Conservation (phyloP, 30 jellyfish, hydroid and myxozoan species). For the Pseudorhiza aurosa region DNA sequence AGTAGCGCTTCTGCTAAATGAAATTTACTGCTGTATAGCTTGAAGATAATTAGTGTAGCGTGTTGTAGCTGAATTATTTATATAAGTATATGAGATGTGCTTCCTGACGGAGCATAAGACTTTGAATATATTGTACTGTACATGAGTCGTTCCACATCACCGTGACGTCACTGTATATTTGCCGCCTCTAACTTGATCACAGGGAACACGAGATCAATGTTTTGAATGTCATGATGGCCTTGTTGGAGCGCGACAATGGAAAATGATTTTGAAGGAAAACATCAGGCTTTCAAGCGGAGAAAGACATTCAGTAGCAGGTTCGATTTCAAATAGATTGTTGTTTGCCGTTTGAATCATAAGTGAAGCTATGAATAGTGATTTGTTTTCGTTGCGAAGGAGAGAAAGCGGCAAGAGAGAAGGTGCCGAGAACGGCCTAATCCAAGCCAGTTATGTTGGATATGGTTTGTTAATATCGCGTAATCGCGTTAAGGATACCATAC, state of each 20-base stretch:
- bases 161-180: conserved; percentile 20
- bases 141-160: not conserved
- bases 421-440: not conserved
- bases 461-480: not conserved
- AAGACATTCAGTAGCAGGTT: conserved; percentile 71
- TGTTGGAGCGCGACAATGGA: conserved; percentile 26
- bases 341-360: too few species aligned
- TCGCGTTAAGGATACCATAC: not conserved
- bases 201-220: conserved; percentile 10
- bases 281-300: conserved; percentile 47
- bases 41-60: too few species aligned
- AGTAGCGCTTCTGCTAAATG: too few species aligned
- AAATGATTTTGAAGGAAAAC: conserved; percentile 11
- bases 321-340: conserved; percentile 1
- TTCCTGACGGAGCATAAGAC: too few species aligned
- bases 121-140: too few species aligned
- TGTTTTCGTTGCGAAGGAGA: not conserved
- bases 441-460: not conserved
- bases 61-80: too few species aligned
- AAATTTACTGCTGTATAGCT: too few species aligned
- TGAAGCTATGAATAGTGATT: not conserved
- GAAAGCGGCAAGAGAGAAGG: too few species aligned
- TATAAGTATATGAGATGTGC: too few species aligned
- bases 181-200: conserved; percentile 25
- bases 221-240: conserved; percentile 35